phyloP scores from a whole-genome alignment of 2,797 vertebrate species.

The Myripristis jacobus region DNA sequence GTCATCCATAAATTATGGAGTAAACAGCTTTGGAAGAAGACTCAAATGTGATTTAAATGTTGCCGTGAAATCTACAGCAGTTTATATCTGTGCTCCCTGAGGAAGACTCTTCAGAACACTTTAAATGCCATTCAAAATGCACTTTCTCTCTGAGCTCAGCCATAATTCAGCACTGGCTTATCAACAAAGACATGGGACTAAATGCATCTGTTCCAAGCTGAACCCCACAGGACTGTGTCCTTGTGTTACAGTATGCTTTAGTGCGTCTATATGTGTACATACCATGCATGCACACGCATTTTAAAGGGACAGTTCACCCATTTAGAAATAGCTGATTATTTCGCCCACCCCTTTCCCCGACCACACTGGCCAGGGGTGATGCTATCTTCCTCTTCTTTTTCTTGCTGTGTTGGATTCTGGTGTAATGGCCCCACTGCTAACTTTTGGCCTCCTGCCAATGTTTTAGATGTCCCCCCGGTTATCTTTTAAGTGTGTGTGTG shows the following conservation, averaged over 20 bases:
- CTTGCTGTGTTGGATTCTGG: too few species aligned
- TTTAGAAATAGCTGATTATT: too few species aligned
- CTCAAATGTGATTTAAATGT: conserved; percentile 69
- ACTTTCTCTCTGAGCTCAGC: conserved; percentile 36
- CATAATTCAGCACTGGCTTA: conserved; percentile 39
- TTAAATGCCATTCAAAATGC: conserved; percentile 60
- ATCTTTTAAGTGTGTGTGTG: conserved; percentile 7
- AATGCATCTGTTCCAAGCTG: conserved; percentile 30
- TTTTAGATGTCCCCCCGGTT: too few species aligned
- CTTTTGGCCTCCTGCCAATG: too few species aligned
- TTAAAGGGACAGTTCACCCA: too few species aligned
- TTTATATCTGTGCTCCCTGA: conserved; percentile 40
- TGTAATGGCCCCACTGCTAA: too few species aligned
- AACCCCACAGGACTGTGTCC: not conserved
- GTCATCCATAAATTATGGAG: conserved; percentile 70
- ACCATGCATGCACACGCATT: too few species aligned
- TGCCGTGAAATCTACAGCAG: conserved; percentile 58
- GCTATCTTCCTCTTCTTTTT: too few species aligned
- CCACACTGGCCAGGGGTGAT: too few species aligned
- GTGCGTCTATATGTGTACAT: not conserved
- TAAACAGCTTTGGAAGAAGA: conserved; percentile 61
- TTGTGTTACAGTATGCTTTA: too few species aligned
- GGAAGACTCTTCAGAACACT: conserved; percentile 47
- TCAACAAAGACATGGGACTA: conserved; percentile 30
- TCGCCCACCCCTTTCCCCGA: too few species aligned